Base-by-base conservation (phyloP, 2,113 vertebrate genomes). In the Gymnocephalus cernua region DNA sequence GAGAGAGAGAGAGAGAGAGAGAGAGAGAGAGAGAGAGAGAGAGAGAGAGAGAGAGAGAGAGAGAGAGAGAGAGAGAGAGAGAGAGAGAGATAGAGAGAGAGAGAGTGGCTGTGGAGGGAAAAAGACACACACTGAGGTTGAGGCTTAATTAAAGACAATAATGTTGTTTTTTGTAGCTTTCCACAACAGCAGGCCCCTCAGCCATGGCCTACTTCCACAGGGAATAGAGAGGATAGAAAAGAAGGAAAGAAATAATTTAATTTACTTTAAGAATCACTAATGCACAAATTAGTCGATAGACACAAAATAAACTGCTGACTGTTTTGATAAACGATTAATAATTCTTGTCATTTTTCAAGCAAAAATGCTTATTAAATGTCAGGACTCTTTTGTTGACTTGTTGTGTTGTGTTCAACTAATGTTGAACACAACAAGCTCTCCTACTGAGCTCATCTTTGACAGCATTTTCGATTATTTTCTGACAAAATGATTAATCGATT, bases 121-220 rank as follows among this genome's bases (percentile, higher is more conserved):
- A 71, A 35, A 70, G 83, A 75, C 27, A 56, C 41, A 73, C 65
- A 77, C 32, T 80, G 77, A 62, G 48, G 44, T 69, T 41, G 67
- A 72, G 68, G 79, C 81, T 88, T 86, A 86, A 91, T 93, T 88
- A 91, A 88, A 87, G 82, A 90, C 86, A 90, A 91, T 90, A 87
- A 85, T 85, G 80, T 80, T 91, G 84, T 91, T 90, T 77, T 86
- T 88, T 86, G 83, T 80, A 71, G 75, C 71, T 6, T 32, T 83
- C 23, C 27, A 77, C 62, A 84, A 85, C 78, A 83, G 58, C 53
- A 86, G 70, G 76, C 58, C 72, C 75, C 77, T 84, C 51, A 85
- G 73, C 67, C 69, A 79, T 73, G 73, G 63, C 78, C 86, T 85
- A 82, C 21, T 79, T 83, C 64, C 48, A 74, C 48, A 58, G 11